Percentiles rank a stretch among this genome's conserved stretches.
These are phyloP conservation scores for Bubo blakistoni DNA, from an alignment of 2,113 vertebrate genomes.

Conservation along the genomic window DNA sequence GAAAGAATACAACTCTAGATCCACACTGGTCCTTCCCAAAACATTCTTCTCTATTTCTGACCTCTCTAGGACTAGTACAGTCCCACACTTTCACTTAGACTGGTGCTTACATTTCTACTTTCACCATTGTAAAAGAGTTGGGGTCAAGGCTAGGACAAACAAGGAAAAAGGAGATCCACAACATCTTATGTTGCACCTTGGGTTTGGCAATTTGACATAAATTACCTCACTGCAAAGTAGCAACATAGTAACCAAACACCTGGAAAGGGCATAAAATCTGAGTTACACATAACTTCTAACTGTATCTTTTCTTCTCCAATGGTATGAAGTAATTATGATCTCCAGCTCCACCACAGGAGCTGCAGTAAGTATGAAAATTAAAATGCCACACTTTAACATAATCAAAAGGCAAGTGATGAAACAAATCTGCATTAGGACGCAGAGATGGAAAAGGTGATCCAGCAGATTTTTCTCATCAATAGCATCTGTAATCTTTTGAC, in stretches of 20 bases:
- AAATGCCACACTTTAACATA: not conserved
- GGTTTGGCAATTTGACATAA: not conserved
- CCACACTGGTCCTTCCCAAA: not conserved
- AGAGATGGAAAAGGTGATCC: not conserved
- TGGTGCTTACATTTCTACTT: not conserved
- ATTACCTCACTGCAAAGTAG: not conserved
- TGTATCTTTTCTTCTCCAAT: not conserved
- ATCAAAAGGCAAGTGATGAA: not conserved
- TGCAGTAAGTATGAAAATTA: not conserved
- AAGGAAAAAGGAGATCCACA: not conserved
- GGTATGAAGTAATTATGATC: not conserved
- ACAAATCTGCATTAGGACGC: not conserved
- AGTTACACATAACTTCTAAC: not conserved
- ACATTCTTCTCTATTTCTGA: not conserved
- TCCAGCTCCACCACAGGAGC: not conserved
- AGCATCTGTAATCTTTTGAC: not conserved
- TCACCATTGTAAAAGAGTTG: not conserved
- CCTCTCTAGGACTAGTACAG: not conserved
- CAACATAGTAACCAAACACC: not conserved
- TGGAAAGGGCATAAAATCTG: not conserved
- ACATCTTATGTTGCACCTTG: not conserved
- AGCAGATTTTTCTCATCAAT: not conserved
- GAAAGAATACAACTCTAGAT: not conserved
- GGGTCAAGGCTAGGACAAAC: not conserved
- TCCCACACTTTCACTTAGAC: not conserved